Evolutionary conservation across 2,888 invertebrate genomes (phyloP).

Genomic region (Agriotes lineatus): DNA sequence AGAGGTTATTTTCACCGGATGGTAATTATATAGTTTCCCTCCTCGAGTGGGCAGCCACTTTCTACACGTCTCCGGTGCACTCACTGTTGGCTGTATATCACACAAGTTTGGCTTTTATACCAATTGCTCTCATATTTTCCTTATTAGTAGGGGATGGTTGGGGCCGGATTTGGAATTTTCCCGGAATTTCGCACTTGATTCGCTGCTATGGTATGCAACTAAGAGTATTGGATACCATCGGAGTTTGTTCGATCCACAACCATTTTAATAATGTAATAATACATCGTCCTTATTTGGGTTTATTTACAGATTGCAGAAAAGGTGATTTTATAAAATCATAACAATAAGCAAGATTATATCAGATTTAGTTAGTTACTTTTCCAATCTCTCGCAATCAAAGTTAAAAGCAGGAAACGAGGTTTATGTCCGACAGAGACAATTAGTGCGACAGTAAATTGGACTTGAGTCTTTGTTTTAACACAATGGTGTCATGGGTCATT

Average conservation of each 20-base stretch:
- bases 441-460: neutral
- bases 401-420: no score
- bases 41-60: slow-evolving; percentile 50
- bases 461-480: neutral
- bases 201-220: neutral
- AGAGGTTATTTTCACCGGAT: slow-evolving; percentile 51
- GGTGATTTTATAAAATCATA: no score
- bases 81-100: slow-evolving; percentile 31
- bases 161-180: slow-evolving; percentile 14
- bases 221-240: no score
- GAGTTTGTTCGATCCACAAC: no score
- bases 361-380: no score
- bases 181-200: slow-evolving; percentile 6
- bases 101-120: slow-evolving; percentile 35
- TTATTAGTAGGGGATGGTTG: slow-evolving; percentile 30
- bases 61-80: slow-evolving; percentile 43
- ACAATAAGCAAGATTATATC: no score
- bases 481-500: neutral
- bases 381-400: no score
- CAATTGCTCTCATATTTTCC: slow-evolving; percentile 11
- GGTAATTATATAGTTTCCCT: slow-evolving; percentile 54
- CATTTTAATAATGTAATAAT: no score
- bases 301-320: no score
- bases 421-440: no score
- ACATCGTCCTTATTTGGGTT: no score